phyloP scores from a whole-genome alignment of 2,888 invertebrate genomes.

The Drosophila tripunctata region DNA sequence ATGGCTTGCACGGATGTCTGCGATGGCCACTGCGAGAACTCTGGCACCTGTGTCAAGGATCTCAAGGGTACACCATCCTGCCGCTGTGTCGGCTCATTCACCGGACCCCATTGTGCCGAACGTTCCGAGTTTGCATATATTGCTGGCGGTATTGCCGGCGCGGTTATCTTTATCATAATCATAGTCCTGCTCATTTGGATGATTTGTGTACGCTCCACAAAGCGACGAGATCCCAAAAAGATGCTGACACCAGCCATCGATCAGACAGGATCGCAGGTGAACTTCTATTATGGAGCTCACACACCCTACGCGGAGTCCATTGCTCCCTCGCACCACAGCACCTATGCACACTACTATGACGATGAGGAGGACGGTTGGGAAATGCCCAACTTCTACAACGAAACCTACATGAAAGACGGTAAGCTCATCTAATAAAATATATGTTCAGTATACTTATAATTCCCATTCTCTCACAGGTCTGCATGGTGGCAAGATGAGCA shows the following conservation, averaged over 20 bases:
- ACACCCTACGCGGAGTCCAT: constrained; percentile 98
- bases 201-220: constrained; percentile 96
- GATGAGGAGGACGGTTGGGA: constrained; percentile 99
- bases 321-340: constrained; percentile 97
- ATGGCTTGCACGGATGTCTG: constrained; percentile 93
- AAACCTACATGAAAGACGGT: constrained; percentile 97
- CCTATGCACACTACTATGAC: constrained; percentile 97
- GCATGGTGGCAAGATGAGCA: constrained; percentile 96
- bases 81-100: constrained; percentile 95
- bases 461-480: constrained; percentile 85
- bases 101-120: constrained; percentile 93
- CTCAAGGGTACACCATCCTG: constrained; percentile 93
- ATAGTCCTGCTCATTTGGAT: constrained; percentile 97
- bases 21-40: constrained; percentile 93
- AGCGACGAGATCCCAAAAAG: constrained; percentile 96
- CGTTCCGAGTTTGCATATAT: constrained; percentile 98
- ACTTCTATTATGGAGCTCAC: constrained; percentile 97
- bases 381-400: constrained; percentile 98
- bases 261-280: constrained; percentile 96
- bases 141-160: constrained; percentile 96
- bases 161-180: constrained; percentile 96
- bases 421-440: constrained; percentile 34
- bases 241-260: constrained; percentile 94
- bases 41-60: constrained; percentile 94
- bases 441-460: too few species aligned